Evolutionary conservation across 2,113 vertebrate genomes (phyloP), one percentile per base, ranked within the genome.

Genomic region (Plotosus lineatus): DNA sequence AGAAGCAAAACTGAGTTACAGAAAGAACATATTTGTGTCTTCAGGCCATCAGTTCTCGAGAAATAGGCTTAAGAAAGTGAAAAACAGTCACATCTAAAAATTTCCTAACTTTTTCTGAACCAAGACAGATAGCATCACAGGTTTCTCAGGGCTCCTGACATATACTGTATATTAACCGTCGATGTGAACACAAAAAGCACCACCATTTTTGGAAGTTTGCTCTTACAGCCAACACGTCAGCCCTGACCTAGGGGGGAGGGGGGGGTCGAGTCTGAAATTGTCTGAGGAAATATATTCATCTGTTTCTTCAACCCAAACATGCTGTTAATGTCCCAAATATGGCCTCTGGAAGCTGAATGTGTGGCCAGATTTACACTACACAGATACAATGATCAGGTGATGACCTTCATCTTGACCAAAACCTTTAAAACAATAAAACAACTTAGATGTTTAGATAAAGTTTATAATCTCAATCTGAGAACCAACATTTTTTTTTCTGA

Each of bases 281-380:
- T 85, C 75, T 78, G 0, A 36, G 80, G 84, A 50, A 50, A 86
- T 90, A 91, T 92, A 88, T 72, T 84, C 88, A 90, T 92, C 91
- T 93, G 91, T 92, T 93, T 93, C 91, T 88, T 83, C 90, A 92
- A 84, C 88, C 87, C 87, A 83, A 85, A 86, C 85, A 87, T 88
- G 88, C 88, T 87, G 90, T 89, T 79, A 53, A 87, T 71, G 84
- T 82, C 83, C 69, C 75, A 87, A 84, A 89, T 89, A 84, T 89
- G 87, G 89, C 81, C 83, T 81, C 83, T 77, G 88, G 89, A 92
- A 91, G 91, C 85, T 85, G 88, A 89, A 88, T 83, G 78, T 72
- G 1, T 79, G 76, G 92, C 91, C 91, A 93, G 91, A 91, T 93
- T 94, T 94, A 92, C 91, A 93, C 90, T 89, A 46, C 15, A 33